A percentile compares a stretch with the other conserved stretches of the same genome.
Evolutionary conservation across 2,797 vertebrate species (phyloP).

Genomic region (Chloroceryle inda): DNA sequence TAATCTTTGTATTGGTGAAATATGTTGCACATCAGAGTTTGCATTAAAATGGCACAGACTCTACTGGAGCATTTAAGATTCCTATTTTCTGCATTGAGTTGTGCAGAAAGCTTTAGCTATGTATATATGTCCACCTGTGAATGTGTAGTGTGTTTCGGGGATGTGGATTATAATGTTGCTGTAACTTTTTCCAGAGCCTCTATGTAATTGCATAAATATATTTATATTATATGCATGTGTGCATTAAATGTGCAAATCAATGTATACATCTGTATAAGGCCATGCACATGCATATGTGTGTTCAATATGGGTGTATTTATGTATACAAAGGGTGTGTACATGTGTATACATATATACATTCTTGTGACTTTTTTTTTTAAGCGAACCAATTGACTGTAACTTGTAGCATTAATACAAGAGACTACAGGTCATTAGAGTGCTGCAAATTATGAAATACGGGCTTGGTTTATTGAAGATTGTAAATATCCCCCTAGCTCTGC

Average conservation of each 20-base stretch:
- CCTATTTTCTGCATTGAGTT: neutral
- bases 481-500: conserved; percentile 61
- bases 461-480: conserved; percentile 65
- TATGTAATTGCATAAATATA: neutral
- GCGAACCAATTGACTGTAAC: conserved; percentile 63
- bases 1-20: conserved; percentile 52
- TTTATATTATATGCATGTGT: neutral
- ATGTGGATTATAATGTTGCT: fast-evolving
- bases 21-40: conserved; percentile 29
- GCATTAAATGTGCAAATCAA: neutral
- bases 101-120: neutral
- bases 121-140: neutral
- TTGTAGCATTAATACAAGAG: conserved; percentile 66
- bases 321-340: neutral
- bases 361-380: neutral
- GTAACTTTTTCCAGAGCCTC: neutral
- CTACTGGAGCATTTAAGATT: neutral
- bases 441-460: conserved; percentile 70
- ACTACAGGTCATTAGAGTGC: conserved; percentile 62
- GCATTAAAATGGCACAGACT: neutral
- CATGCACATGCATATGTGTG: neutral
- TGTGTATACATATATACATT: neutral
- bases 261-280: neutral
- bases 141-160: fast-evolving
- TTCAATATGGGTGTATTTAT: neutral